A percentile compares a stretch with the other conserved stretches of the same genome.
phyloP scores from a whole-genome alignment of 2,888 invertebrate genomes.

The Sclerodermus sp. region DNA sequence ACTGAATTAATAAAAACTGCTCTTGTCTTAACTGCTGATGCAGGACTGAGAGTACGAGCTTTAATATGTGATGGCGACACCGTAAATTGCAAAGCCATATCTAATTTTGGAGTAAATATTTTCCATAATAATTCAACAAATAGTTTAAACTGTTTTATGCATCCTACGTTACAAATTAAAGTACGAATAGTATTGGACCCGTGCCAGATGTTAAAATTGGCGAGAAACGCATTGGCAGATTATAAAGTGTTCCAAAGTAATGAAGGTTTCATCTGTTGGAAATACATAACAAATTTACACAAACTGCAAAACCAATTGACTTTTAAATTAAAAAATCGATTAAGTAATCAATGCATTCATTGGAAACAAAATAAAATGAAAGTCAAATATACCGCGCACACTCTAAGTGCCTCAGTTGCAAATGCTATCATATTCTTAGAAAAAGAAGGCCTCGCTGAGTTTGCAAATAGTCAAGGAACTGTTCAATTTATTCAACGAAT shows the following conservation, averaged over 20 bases:
- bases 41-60: background rate
- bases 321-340: background rate
- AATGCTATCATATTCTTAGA: slow-evolving; percentile 24
- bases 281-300: slow-evolving; percentile 21
- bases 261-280: slow-evolving; percentile 20
- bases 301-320: background rate
- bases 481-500: slow-evolving; percentile 25
- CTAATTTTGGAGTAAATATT: background rate
- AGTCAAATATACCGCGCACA: slow-evolving; percentile 30
- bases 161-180: background rate
- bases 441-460: slow-evolving; percentile 10
- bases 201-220: slow-evolving; percentile 1
- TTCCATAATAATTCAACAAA: background rate
- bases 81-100: background rate
- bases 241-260: slow-evolving; percentile 14
- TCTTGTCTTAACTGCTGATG: background rate
- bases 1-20: background rate
- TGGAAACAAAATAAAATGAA: slow-evolving; percentile 21
- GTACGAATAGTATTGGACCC: background rate
- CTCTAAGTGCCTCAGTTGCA: slow-evolving; percentile 29
- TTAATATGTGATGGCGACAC: background rate
- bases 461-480: slow-evolving; percentile 13
- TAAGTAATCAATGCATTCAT: background rate
- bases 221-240: too few relatives aligned
- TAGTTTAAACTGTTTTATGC: background rate